A percentile compares a stretch with the other conserved stretches of the same genome.
These are phyloP conservation scores for Diadophis punctatus DNA, from an alignment of 2,113 vertebrate genomes.

Conservation along the genomic window DNA sequence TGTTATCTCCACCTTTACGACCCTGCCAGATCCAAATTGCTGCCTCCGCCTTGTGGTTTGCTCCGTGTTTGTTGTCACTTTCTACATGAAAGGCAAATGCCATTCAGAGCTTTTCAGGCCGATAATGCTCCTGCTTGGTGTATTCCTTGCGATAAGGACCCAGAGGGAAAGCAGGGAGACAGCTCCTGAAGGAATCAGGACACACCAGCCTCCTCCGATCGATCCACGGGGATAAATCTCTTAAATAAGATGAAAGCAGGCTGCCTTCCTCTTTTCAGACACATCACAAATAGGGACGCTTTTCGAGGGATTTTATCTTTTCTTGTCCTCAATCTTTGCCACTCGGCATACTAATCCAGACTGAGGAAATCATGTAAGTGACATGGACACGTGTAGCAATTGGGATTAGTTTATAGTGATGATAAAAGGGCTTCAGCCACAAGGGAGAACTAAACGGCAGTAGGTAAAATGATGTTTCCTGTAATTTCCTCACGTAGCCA, in stretches of 20 bases:
- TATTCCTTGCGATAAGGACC: constrained; percentile 61
- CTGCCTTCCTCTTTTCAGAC: constrained; percentile 47
- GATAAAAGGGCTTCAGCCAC: background rate
- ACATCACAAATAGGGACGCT: constrained; percentile 23
- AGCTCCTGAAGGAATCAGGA: constrained; percentile 63
- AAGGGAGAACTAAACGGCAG: background rate
- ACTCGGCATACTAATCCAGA: background rate
- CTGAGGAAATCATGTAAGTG: background rate
- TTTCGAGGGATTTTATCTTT: constrained; percentile 11
- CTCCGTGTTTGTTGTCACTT: constrained; percentile 40
- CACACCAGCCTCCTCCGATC: constrained; percentile 56
- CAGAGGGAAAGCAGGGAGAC: constrained; percentile 63
- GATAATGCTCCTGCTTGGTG: constrained; percentile 63
- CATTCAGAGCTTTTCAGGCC: constrained; percentile 49
- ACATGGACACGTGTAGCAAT: fast-evolving
- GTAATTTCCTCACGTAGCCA: background rate
- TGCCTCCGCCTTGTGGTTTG: background rate
- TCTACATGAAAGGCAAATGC: constrained; percentile 66
- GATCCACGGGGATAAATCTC: constrained; percentile 60
- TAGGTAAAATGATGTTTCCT: background rate
- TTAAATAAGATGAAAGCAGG: constrained; percentile 66
- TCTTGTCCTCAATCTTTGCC: background rate
- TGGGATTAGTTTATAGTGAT: fast-evolving
- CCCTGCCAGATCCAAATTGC: constrained; percentile 29
- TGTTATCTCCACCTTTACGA: constrained; percentile 28